A percentile compares a stretch with the other conserved stretches of the same genome.
Conservation (phyloP, 2,113 vertebrate species). For the Brienomyrus brachyistius region DNA sequence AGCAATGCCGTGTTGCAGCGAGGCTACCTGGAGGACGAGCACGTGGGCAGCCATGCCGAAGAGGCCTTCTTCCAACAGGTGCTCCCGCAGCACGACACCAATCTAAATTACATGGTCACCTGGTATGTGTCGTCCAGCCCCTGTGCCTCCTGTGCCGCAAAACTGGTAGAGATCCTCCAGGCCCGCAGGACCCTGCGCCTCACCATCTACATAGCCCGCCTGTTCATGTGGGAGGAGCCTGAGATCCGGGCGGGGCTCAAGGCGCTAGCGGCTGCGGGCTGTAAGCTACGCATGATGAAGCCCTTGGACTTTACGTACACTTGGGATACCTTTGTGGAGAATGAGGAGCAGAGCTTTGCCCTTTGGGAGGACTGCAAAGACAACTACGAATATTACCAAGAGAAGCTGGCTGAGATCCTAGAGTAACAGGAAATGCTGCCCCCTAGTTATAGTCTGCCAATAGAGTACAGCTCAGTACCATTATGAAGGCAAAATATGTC, state of each 20-base stretch:
- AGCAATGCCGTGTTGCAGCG: conserved; percentile 49
- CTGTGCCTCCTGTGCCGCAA: conserved; percentile 67
- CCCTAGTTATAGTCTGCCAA: background rate
- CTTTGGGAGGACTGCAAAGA: conserved; percentile 95
- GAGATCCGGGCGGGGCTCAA: conserved; percentile 73
- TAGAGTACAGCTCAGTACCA: background rate
- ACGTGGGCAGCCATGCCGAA: conserved; percentile 69
- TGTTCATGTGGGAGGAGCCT: conserved; percentile 88
- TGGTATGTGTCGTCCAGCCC: conserved; percentile 93
- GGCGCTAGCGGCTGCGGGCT: conserved; percentile 70
- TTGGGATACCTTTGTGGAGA: conserved; percentile 91
- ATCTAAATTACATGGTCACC: conserved; percentile 65
- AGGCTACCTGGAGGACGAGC: conserved; percentile 89
- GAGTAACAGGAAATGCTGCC: conserved; percentile 42
- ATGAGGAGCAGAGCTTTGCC: conserved; percentile 72
- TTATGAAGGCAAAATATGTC: background rate
- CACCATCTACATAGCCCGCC: conserved; percentile 70
- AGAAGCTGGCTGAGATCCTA: conserved; percentile 80
- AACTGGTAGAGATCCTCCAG: conserved; percentile 64
- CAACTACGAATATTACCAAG: conserved; percentile 84
- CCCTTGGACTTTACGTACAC: conserved; percentile 84
- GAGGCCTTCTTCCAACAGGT: conserved; percentile 79
- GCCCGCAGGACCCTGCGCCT: conserved; percentile 66
- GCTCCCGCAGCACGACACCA: conserved; percentile 59
- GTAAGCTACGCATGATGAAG: conserved; percentile 87